Evolutionary conservation across 92 coral and sea anemone genomes (phyloP).

Genomic region (Isaurus tuberculatus): DNA sequence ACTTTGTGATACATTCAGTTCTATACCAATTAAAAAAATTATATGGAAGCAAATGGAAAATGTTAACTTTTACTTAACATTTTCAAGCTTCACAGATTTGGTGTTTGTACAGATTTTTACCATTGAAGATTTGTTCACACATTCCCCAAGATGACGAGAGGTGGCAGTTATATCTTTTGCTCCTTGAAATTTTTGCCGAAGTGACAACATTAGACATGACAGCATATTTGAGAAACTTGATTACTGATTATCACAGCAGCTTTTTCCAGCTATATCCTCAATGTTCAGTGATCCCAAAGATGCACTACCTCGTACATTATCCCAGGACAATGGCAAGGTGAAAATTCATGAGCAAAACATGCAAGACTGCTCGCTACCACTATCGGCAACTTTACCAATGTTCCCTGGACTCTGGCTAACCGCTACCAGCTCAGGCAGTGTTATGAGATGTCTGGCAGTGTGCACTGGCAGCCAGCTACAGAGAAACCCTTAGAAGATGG

Average conservation of each 20-base stretch:
- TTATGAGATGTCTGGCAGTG: slow-evolving; percentile 57
- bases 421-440: slow-evolving; percentile 63
- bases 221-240: slow-evolving; percentile 12
- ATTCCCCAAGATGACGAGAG: slow-evolving; percentile 58
- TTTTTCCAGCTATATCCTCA: slow-evolving; percentile 47
- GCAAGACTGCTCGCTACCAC: too few relatives aligned
- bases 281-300: slow-evolving; percentile 50
- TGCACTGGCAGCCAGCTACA: slow-evolving; percentile 48
- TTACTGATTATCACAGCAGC: slow-evolving; percentile 34
- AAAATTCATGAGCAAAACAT: too few relatives aligned
- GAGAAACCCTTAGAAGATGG: slow-evolving; percentile 68
- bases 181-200: slow-evolving; percentile 54
- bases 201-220: slow-evolving; percentile 36
- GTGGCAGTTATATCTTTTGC: slow-evolving; percentile 55
- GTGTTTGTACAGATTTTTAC: slow-evolving; percentile 55
- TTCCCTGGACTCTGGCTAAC: slow-evolving; percentile 63
- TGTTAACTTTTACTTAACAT: too few relatives aligned
- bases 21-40: too few relatives aligned
- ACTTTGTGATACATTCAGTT: too few relatives aligned
- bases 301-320: too few relatives aligned
- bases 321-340: too few relatives aligned
- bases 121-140: slow-evolving; percentile 54
- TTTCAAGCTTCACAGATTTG: slow-evolving; percentile 60
- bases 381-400: slow-evolving; percentile 53
- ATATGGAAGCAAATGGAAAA: too few relatives aligned